Percentiles rank a stretch among this genome's conserved stretches.
phyloP scores from a whole-genome alignment of 2,797 vertebrate species.

The Delichon dasypus region DNA sequence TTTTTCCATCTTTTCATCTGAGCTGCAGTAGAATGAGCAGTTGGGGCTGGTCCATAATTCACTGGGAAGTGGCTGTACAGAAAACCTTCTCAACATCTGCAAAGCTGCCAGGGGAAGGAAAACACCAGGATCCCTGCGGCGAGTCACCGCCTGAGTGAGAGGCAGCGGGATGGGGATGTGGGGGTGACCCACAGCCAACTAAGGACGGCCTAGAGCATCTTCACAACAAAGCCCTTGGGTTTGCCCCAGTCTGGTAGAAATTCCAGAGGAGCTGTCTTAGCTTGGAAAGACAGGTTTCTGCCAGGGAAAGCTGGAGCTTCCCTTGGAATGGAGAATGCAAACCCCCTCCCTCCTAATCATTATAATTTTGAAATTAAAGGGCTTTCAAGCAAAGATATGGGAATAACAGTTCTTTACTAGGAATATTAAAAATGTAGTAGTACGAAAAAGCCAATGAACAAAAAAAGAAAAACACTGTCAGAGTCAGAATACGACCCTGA shows the following conservation, averaged over 20 bases:
- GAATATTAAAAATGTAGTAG: too few species aligned
- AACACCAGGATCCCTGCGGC: neutral
- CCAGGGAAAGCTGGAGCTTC: too few species aligned
- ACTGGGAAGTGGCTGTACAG: neutral
- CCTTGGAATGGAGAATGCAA: too few species aligned
- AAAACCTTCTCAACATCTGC: neutral
- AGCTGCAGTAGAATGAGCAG: neutral
- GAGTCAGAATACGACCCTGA: neutral
- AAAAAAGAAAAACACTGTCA: neutral
- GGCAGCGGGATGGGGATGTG: rapidly evolving
- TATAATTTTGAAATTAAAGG: too few species aligned
- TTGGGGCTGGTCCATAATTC: neutral
- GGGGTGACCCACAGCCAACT: neutral
- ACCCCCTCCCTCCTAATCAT: too few species aligned
- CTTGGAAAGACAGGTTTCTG: too few species aligned
- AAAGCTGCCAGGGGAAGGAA: neutral
- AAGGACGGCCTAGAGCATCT: neutral
- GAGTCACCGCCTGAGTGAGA: neutral
- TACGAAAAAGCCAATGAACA: too few species aligned
- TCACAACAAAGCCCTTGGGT: rapidly evolving
- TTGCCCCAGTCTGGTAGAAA: neutral
- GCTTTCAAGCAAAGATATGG: too few species aligned
- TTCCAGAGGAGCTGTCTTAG: neutral
- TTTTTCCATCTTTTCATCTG: neutral
- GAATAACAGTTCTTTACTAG: too few species aligned